Evolutionary conservation across 1,140 invertebrate genomes (phyloP).

Genomic region (Octopus bimaculoides): DNA sequence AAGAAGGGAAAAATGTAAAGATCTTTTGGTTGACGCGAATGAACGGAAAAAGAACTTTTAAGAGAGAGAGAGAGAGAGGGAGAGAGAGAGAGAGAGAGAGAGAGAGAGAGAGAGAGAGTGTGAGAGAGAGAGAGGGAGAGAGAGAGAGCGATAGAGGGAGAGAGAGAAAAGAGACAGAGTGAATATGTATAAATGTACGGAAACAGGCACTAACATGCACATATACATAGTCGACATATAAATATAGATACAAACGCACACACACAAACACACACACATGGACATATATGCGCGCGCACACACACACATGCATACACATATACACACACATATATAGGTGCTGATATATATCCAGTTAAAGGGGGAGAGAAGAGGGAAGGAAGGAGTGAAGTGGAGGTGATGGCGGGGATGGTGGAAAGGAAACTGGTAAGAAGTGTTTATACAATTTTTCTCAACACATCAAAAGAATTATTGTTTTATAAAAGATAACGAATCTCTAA

Average conservation of each 20-base stretch:
- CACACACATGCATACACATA: not conserved
- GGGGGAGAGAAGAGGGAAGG: too few species aligned
- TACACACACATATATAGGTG: not conserved
- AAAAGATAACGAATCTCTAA: too few species aligned
- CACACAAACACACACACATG: not conserved
- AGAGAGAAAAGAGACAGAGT: not conserved
- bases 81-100: constrained; percentile 1
- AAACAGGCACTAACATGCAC: not conserved
- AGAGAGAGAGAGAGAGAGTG: constrained; percentile 5
- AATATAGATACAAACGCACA: not conserved
- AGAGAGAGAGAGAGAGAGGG: constrained; percentile 13
- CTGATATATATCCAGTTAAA: not conserved
- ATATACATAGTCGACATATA: not conserved
- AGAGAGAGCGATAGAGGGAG: not conserved
- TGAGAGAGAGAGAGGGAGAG: not conserved
- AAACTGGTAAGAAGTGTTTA: too few species aligned
- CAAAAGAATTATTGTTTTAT: too few species aligned
- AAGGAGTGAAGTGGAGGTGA: too few species aligned
- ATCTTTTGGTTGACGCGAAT: too few species aligned
- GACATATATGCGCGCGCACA: not conserved
- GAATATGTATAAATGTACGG: not conserved
- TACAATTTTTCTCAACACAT: too few species aligned
- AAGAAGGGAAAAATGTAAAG: too few species aligned
- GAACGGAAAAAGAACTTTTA: too few species aligned
- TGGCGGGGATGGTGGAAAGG: too few species aligned